phyloP scores from a whole-genome alignment of 2,113 vertebrate genomes.

The Gymnorhina tibicen region DNA sequence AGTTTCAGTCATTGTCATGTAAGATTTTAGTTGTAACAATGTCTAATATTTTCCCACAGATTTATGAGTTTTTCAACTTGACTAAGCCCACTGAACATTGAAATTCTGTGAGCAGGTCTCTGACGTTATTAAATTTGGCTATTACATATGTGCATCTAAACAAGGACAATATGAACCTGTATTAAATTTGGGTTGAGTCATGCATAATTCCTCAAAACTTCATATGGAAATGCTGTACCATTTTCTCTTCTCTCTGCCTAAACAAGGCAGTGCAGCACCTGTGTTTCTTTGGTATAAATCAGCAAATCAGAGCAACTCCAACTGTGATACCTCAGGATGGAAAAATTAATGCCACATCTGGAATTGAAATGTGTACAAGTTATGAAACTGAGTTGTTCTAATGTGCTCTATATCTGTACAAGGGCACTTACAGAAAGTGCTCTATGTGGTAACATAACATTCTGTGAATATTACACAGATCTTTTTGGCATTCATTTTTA shows the following conservation, averaged over 20 bases:
- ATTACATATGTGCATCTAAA: conserved; percentile 27
- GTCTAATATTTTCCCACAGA: not conserved
- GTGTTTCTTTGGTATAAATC: not conserved
- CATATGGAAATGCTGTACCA: not conserved
- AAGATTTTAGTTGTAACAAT: not conserved
- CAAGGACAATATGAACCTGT: not conserved
- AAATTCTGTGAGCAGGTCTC: not conserved
- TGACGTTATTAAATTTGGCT: not conserved
- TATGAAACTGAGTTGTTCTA: not conserved
- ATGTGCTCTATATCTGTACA: not conserved
- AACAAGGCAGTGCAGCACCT: not conserved
- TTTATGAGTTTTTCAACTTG: not conserved
- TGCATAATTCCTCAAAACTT: not conserved
- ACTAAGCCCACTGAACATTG: not conserved
- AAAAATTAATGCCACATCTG: not conserved
- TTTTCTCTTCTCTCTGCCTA: not conserved
- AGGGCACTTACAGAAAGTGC: not conserved
- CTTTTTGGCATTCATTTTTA: not conserved
- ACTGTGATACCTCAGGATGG: not conserved
- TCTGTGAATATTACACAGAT: not conserved
- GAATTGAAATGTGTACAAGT: not conserved
- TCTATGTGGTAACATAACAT: not conserved
- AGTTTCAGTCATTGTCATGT: not conserved
- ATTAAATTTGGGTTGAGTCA: not conserved
- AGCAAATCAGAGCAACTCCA: not conserved